A percentile compares a stretch with the other conserved stretches of the same genome.
These are phyloP conservation scores for Xanthorhoe spadicearia DNA, from an alignment of 2,888 invertebrate genomes.

Conservation along the genomic window DNA sequence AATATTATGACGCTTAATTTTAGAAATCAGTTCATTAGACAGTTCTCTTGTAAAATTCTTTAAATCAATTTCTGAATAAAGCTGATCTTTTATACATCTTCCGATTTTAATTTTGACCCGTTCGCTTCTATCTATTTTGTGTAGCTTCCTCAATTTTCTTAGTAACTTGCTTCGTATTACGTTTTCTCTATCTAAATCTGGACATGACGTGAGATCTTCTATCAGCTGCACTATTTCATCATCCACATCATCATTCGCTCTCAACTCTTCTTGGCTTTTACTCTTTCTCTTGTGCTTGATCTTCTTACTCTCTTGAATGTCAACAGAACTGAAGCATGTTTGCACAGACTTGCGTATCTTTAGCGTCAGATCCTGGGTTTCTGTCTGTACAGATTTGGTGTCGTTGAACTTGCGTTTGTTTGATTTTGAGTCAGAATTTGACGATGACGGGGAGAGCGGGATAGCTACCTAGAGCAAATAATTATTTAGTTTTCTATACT, in stretches of 20 bases:
- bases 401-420: conserved; percentile 35
- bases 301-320: conserved; percentile 28
- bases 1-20: conserved; percentile 36
- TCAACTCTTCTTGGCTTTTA: conserved; percentile 58
- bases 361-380: conserved; percentile 31
- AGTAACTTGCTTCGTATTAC: conserved; percentile 41
- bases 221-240: conserved; percentile 51
- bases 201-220: conserved; percentile 45
- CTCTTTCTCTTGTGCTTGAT: conserved; percentile 47
- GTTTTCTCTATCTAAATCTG: conserved; percentile 40
- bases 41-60: conserved; percentile 34
- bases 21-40: conserved; percentile 35
- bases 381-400: conserved; percentile 46
- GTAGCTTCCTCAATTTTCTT: conserved; percentile 37
- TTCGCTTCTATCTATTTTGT: conserved; percentile 31
- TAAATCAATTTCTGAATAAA: conserved; percentile 34
- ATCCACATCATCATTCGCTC: conserved; percentile 41
- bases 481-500: neutral
- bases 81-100: conserved; percentile 29
- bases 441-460: conserved; percentile 49
- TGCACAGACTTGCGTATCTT: conserved; percentile 50
- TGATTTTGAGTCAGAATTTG: conserved; percentile 39
- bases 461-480: conserved; percentile 66
- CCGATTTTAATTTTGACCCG: conserved; percentile 32
- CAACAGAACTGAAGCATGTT: conserved; percentile 53